These are phyloP conservation scores for Aspidiotus rigidus DNA, from an alignment of 2,888 invertebrate genomes.

Conservation along the genomic window DNA sequence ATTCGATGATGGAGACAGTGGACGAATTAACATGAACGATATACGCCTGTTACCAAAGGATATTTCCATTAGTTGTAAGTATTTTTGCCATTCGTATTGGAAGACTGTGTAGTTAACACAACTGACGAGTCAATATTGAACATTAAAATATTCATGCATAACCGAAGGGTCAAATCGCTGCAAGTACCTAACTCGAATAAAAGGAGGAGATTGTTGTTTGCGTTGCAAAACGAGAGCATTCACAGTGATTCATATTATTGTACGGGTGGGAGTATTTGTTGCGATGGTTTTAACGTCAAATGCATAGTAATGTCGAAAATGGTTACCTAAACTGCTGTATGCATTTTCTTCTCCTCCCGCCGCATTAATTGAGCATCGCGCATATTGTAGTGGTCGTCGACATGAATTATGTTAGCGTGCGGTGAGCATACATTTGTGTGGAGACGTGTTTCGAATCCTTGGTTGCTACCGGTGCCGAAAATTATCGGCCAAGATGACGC, in stretches of 20 bases:
- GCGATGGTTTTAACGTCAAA: background rate
- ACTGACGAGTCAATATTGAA: too few species aligned
- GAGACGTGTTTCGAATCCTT: background rate
- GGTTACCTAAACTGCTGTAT: background rate
- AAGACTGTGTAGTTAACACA: too few species aligned
- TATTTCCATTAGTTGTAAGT: slow-evolving; percentile 52
- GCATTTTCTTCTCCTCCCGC: background rate
- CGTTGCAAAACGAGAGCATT: too few species aligned
- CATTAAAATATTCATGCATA: too few species aligned
- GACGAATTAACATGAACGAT: slow-evolving; percentile 78
- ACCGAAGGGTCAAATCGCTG: too few species aligned
- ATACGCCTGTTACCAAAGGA: slow-evolving; percentile 79
- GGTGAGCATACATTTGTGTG: background rate
- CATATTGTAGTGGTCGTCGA: background rate
- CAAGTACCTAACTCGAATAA: too few species aligned
- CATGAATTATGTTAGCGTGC: background rate
- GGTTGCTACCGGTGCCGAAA: slow-evolving; percentile 15
- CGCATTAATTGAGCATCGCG: background rate
- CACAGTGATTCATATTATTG: too few species aligned
- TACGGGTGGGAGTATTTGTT: too few species aligned
- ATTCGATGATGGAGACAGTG: slow-evolving; percentile 92
- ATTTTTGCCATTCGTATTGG: background rate
- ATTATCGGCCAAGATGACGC: slow-evolving; percentile 3
- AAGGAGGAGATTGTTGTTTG: too few species aligned
- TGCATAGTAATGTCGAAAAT: background rate